Evolutionary conservation across 2,888 invertebrate genomes (phyloP), one percentile per base, ranked within the genome.

Genomic region (Drosophila melanosoma): DNA sequence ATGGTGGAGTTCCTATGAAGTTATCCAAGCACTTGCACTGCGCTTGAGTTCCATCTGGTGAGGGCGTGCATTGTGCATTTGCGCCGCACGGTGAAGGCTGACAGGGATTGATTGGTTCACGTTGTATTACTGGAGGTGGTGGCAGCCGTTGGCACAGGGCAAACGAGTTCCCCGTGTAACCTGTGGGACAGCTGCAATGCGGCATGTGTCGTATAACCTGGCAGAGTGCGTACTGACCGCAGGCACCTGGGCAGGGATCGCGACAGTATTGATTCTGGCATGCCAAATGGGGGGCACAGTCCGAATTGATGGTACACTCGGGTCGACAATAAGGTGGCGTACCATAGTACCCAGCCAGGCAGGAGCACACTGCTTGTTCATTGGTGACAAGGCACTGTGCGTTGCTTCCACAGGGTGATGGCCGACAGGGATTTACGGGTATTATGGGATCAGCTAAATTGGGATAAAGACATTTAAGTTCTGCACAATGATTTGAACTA

Each of bases 321-420:
- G 97, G 96, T 56, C 96, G 94, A 89, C 97, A 97, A 82, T 95
- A 95, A 38, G 96, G 96, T 45, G 97, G 96, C 75, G 95, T 95
- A 51, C 97, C 97, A 63, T 94, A 94, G 90, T 95, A 97, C 77
- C 94, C 95, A 23, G 95, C 93, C 61, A 96, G 91, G 90, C 97
- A 97, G 57, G 95, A 95, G 82, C 97, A 97, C 0, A 96, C 94
- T 2, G 96, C 96, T 91, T 96, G 95, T 57, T 94, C 94, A 81
- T 95, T 95, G 3, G 94, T 93, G 87, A 95, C 95, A 45, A 94
- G 94, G 87, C 97, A 97, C 81, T 95, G 94, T 69, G 96, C 95
- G 91, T 97, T 96, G 17, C 96, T 95, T 66, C 97, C 97, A 91
- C 97, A 98, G 29, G 97, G 96, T 35, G 95, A 95, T 32, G 96